These are phyloP conservation scores for Tenthredo mesomela DNA, from an alignment of 2,888 invertebrate species.

Conservation along the genomic window DNA sequence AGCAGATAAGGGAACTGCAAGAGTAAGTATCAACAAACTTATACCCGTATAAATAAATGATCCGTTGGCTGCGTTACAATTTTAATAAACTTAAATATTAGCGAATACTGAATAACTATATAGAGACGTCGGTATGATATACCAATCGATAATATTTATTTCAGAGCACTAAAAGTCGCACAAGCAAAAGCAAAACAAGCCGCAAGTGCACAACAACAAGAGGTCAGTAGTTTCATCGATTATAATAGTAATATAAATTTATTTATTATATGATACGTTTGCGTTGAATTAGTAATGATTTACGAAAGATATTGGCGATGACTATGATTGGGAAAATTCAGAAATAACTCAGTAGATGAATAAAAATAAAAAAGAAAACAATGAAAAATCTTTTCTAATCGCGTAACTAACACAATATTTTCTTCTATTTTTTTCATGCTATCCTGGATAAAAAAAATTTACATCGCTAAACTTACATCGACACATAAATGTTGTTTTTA, in stretches of 20 bases:
- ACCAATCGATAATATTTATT: slow-evolving; percentile 66
- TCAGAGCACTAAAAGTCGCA: slow-evolving; percentile 92
- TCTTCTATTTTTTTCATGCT: slow-evolving; percentile 63
- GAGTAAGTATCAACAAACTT: slow-evolving; percentile 83
- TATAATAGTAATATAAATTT: neutral
- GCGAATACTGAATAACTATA: neutral
- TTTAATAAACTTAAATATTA: neutral
- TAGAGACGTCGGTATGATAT: neutral
- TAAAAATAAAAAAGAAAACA: neutral
- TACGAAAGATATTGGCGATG: no score
- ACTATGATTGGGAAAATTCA: neutral
- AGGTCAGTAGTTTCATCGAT: slow-evolving; percentile 79
- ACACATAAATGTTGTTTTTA: slow-evolving; percentile 29
- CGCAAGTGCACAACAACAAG: slow-evolving; percentile 88
- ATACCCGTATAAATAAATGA: neutral
- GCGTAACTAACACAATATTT: slow-evolving; percentile 55
- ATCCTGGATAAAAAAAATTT: slow-evolving; percentile 61
- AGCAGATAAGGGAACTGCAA: slow-evolving; percentile 94
- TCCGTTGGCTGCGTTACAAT: neutral
- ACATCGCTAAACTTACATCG: slow-evolving; percentile 50
- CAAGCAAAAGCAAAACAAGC: slow-evolving; percentile 90
- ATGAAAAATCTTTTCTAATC: neutral
- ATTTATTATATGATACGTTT: neutral
- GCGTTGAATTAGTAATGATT: neutral
- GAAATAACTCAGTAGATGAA: neutral